phyloP scores from a whole-genome alignment of 2,888 invertebrate genomes.

The Pharmacophagus antenor region DNA sequence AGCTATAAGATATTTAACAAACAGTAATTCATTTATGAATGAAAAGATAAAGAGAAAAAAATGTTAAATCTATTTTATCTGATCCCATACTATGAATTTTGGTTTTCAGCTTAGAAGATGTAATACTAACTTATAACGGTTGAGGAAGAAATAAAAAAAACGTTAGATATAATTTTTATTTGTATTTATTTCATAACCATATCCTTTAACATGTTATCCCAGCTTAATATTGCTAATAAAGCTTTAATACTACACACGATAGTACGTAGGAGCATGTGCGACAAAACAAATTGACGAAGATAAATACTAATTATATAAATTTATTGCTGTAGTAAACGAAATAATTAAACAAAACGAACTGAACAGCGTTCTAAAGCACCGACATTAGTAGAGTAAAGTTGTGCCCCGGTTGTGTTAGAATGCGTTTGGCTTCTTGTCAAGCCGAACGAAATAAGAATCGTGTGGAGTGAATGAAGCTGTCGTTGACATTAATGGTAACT shows the following conservation, averaged over 20 bases:
- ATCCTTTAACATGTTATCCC: neutral
- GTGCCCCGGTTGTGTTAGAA: constrained; percentile 24
- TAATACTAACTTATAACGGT: too few relatives aligned
- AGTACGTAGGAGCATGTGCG: neutral
- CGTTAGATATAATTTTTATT: neutral
- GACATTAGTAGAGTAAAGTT: constrained; percentile 19
- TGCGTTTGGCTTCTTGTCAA: constrained; percentile 47
- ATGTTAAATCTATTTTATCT: too few relatives aligned
- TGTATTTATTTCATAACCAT: neutral
- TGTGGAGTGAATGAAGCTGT: constrained; percentile 54
- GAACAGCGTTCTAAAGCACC: neutral
- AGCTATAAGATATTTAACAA: too few relatives aligned
- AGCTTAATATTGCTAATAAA: neutral
- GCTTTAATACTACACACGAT: neutral
- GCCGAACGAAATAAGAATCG: constrained; percentile 47
- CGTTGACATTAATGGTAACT: constrained; percentile 57
- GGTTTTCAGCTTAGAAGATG: too few relatives aligned
- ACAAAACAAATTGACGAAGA: neutral
- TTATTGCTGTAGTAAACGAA: neutral
- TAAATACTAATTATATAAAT: neutral
- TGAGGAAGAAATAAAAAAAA: neutral
- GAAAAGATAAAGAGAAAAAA: too few relatives aligned
- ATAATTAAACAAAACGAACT: neutral
- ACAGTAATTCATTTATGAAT: too few relatives aligned
- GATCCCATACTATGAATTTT: too few relatives aligned